Percentiles rank a stretch among this genome's conserved stretches.
These are phyloP conservation scores for Cataglyphis altisquamis DNA, from an alignment of 2,888 invertebrate species.

Conservation along the genomic window DNA sequence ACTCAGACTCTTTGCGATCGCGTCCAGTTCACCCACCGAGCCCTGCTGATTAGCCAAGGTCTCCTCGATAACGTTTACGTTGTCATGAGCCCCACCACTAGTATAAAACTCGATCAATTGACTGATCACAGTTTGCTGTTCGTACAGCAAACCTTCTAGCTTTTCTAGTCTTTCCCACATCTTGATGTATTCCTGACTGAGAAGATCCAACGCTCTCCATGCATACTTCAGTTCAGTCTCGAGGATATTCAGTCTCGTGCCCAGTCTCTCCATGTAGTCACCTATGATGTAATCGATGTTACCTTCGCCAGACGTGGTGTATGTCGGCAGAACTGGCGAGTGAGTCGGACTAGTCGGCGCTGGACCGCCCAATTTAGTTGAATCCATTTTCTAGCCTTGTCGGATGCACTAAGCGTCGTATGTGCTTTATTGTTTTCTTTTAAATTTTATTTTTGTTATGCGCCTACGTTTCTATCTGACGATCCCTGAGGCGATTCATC, in stretches of 20 bases:
- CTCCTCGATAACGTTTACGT: slow-evolving; percentile 76
- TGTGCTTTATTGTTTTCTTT: slow-evolving; percentile 27
- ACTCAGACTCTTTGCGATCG: slow-evolving; percentile 83
- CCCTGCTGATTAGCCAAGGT: slow-evolving; percentile 77
- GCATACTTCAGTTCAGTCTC: slow-evolving; percentile 97
- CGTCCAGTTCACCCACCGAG: slow-evolving; percentile 83
- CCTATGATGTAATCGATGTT: slow-evolving; percentile 92
- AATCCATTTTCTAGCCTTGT: slow-evolving; percentile 78
- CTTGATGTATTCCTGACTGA: slow-evolving; percentile 96
- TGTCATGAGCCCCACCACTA: slow-evolving; percentile 87
- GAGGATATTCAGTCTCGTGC: slow-evolving; percentile 94
- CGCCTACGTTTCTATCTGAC: slow-evolving; percentile 61
- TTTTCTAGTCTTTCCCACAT: slow-evolving; percentile 98
- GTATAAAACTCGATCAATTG: slow-evolving; percentile 94
- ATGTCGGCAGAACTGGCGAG: slow-evolving; percentile 78
- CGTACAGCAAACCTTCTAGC: slow-evolving; percentile 94
- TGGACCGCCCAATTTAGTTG: slow-evolving; percentile 79
- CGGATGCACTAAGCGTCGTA: neutral
- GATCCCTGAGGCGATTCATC: slow-evolving; percentile 75
- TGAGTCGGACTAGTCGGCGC: slow-evolving; percentile 78
- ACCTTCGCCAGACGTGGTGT: slow-evolving; percentile 73
- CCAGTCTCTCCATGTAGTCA: slow-evolving; percentile 96
- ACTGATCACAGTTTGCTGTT: slow-evolving; percentile 96
- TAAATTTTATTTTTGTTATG: slow-evolving; percentile 52
- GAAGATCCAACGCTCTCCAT: slow-evolving; percentile 95